phyloP scores from a whole-genome alignment of 1,140 invertebrate species.

The Meloidogyne hapla region DNA sequence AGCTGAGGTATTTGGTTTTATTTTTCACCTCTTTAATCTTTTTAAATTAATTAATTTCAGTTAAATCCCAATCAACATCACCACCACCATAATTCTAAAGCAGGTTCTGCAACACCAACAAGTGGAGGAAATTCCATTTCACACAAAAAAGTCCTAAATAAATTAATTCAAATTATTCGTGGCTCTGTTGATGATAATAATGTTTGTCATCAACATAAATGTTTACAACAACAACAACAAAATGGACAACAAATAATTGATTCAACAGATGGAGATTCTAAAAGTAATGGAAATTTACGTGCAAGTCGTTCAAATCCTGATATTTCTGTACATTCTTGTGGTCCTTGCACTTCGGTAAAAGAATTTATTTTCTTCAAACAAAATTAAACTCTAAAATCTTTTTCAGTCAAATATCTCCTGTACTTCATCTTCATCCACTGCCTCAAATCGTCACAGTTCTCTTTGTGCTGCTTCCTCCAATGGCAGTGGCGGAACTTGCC shows the following conservation, averaged over 20 bases:
- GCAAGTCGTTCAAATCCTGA: constrained; percentile 63
- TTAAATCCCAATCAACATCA: not conserved
- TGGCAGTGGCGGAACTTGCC: not conserved
- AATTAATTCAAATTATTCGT: constrained; percentile 45
- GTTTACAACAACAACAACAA: constrained; percentile 1
- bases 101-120: constrained; percentile 23
- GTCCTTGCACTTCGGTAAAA: constrained; percentile 26
- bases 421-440: constrained; percentile 73
- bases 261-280: constrained; percentile 40
- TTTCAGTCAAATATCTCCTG: constrained; percentile 26
- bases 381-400: not conserved
- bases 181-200: constrained; percentile 26
- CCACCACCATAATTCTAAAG: not conserved
- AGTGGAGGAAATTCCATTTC: constrained; percentile 52
- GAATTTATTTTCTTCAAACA: no score
- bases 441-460: constrained; percentile 70
- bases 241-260: constrained; percentile 24
- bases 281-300: constrained; percentile 39
- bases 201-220: not conserved
- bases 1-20: not conserved
- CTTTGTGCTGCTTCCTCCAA: constrained; percentile 11
- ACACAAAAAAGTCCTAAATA: constrained; percentile 50
- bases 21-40: not conserved
- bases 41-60: not conserved
- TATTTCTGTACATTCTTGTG: constrained; percentile 47